These are phyloP conservation scores for Spheniscus mendiculus DNA, from an alignment of 2,113 vertebrate genomes.

Conservation along the genomic window DNA sequence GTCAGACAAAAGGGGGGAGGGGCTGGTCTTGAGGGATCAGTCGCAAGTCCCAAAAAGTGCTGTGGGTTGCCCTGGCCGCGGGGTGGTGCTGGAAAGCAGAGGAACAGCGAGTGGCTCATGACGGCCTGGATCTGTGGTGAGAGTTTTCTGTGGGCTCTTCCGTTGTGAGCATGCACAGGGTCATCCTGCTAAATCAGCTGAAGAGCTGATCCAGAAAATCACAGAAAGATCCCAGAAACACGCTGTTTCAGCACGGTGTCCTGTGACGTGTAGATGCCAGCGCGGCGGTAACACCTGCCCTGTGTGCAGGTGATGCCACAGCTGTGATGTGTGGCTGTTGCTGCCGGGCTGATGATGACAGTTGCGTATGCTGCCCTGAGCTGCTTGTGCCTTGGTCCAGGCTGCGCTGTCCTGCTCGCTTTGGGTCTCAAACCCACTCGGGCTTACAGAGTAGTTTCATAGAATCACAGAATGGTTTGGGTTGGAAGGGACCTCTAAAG, in stretches of 20 bases:
- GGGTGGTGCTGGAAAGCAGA: not conserved
- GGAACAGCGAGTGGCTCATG: rapidly evolving
- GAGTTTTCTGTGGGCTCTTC: not conserved
- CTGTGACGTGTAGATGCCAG: rapidly evolving
- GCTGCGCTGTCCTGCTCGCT: not conserved
- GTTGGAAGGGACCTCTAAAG: too few species aligned
- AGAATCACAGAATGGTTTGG: too few species aligned
- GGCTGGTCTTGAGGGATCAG: rapidly evolving
- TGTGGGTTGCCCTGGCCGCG: not conserved
- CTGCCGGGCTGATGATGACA: not conserved
- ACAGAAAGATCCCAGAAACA: not conserved
- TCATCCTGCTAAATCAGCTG: too few species aligned
- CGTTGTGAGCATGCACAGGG: too few species aligned
- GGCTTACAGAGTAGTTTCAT: too few species aligned
- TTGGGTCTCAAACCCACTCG: rapidly evolving
- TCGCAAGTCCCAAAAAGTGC: rapidly evolving
- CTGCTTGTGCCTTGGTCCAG: rapidly evolving
- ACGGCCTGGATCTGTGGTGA: rapidly evolving
- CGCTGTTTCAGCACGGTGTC: rapidly evolving
- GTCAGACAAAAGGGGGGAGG: not conserved
- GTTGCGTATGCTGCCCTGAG: rapidly evolving
- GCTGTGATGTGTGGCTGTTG: not conserved
- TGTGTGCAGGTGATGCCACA: rapidly evolving
- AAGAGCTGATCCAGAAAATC: not conserved
- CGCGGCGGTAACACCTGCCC: rapidly evolving